Conservation (phyloP, 2,888 invertebrate genomes). For the Oscheius sp. region DNA sequence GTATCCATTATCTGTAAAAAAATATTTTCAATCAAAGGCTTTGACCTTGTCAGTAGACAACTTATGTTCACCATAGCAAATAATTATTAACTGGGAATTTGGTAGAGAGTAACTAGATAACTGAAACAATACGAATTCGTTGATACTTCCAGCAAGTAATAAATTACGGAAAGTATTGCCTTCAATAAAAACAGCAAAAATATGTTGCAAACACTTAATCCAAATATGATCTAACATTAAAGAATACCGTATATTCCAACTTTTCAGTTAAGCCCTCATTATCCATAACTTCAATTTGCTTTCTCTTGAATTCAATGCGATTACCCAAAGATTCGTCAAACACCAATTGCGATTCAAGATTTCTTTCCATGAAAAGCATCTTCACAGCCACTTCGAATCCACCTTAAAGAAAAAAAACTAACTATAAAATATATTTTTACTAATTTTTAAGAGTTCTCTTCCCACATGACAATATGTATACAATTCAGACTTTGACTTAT, state of each 20-base stretch:
- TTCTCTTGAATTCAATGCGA: slow-evolving; percentile 40
- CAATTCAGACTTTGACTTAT: slow-evolving; percentile 41
- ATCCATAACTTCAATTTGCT: slow-evolving; percentile 40
- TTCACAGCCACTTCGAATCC: slow-evolving; percentile 33
- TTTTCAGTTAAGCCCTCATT: slow-evolving; percentile 29
- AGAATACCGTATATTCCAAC: slow-evolving; percentile 36
- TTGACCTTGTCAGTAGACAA: slow-evolving; percentile 34
- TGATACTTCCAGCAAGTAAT: slow-evolving; percentile 28
- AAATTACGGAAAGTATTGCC: slow-evolving; percentile 4
- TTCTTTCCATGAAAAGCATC: slow-evolving; percentile 37
- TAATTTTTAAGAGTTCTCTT: slow-evolving; percentile 27
- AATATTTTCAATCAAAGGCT: background rate
- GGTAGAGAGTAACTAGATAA: slow-evolving; percentile 34
- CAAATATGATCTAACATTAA: no score
- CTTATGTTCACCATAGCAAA: slow-evolving; percentile 36
- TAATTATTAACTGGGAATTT: slow-evolving; percentile 39
- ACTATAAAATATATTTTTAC: slow-evolving; percentile 14
- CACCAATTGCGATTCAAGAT: slow-evolving; percentile 38
- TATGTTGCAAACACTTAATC: slow-evolving; percentile 41
- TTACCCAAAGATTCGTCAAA: slow-evolving; percentile 38
- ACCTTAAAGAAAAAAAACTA: slow-evolving; percentile 28
- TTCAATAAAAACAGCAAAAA: slow-evolving; percentile 37
- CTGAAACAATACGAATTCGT: slow-evolving; percentile 39
- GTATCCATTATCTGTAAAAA: slow-evolving; percentile 32
- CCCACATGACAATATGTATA: slow-evolving; percentile 47